phyloP scores from a whole-genome alignment of 2,888 invertebrate genomes.

The Ennomos quercinarius region DNA sequence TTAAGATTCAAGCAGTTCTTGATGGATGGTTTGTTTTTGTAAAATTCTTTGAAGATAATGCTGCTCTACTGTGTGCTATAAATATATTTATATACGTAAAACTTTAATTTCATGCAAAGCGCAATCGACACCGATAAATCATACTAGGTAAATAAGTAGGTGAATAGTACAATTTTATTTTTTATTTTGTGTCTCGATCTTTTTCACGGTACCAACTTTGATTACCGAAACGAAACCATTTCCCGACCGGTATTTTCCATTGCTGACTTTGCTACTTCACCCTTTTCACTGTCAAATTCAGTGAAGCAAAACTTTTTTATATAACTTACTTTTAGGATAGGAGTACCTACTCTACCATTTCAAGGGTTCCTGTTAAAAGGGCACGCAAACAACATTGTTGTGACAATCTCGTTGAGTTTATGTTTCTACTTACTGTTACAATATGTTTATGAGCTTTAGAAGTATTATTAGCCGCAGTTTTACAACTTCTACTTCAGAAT shows the following conservation, averaged over 20 bases:
- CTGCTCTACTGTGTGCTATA: too few relatives aligned
- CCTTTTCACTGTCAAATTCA: slow-evolving; percentile 38
- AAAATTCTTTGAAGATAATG: too few relatives aligned
- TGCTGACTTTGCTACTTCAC: slow-evolving; percentile 32
- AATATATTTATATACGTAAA: too few relatives aligned
- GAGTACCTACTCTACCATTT: slow-evolving; percentile 3
- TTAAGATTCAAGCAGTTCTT: too few relatives aligned
- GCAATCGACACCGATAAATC: too few relatives aligned
- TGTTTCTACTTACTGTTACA: background rate
- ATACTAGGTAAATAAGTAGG: too few relatives aligned
- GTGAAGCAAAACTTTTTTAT: slow-evolving; percentile 27
- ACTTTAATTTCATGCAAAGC: too few relatives aligned
- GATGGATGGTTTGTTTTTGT: too few relatives aligned
- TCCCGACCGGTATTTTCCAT: slow-evolving; percentile 22
- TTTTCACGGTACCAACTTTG: slow-evolving; percentile 4
- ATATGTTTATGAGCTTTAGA: slow-evolving; percentile 4
- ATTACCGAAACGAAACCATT: slow-evolving; percentile 20
- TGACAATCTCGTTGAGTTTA: slow-evolving; percentile 4
- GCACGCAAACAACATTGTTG: slow-evolving; percentile 8
- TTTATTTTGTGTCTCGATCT: background rate
- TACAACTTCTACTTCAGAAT: background rate
- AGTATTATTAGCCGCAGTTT: background rate
- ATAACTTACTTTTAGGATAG: slow-evolving; percentile 14
- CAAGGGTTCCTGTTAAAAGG: slow-evolving; percentile 14
- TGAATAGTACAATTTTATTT: too few relatives aligned